phyloP scores from a whole-genome alignment of 2,797 vertebrate genomes.

The Chromis chromis region DNA sequence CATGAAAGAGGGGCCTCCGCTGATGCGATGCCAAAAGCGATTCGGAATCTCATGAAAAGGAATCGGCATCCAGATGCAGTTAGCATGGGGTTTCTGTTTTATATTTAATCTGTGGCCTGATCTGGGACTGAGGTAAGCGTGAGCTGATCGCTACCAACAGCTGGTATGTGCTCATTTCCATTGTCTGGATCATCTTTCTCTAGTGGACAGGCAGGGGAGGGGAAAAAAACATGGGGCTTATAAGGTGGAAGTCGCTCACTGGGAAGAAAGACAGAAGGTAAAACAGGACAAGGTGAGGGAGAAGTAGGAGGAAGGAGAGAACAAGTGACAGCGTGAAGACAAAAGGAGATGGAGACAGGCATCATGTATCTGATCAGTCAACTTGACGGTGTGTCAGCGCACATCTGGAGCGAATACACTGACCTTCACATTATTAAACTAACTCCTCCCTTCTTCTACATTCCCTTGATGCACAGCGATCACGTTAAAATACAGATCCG shows the following conservation, averaged over 20 bases:
- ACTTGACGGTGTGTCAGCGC: slow-evolving; percentile 61
- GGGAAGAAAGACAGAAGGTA: slow-evolving; percentile 11
- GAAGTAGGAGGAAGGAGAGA: slow-evolving; percentile 4
- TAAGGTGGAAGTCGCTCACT: slow-evolving; percentile 11
- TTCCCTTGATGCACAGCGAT: slow-evolving; percentile 34
- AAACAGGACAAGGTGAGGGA: neutral
- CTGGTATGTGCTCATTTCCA: slow-evolving; percentile 78
- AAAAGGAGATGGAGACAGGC: slow-evolving; percentile 21
- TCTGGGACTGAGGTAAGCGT: slow-evolving; percentile 83
- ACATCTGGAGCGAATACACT: slow-evolving; percentile 79
- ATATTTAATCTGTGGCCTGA: slow-evolving; percentile 74
- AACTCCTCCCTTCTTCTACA: slow-evolving; percentile 34
- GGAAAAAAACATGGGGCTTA: slow-evolving; percentile 10
- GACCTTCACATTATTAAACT: slow-evolving; percentile 32
- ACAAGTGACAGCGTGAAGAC: slow-evolving; percentile 29
- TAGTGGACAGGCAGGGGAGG: slow-evolving; percentile 20
- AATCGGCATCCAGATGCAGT: slow-evolving; percentile 73
- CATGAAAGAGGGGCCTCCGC: slow-evolving; percentile 61
- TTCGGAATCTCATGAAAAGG: slow-evolving; percentile 57
- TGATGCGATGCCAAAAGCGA: slow-evolving; percentile 56
- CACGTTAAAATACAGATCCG: slow-evolving; percentile 50
- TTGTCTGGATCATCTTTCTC: slow-evolving; percentile 77
- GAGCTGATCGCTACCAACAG: slow-evolving; percentile 84
- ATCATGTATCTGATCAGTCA: slow-evolving; percentile 68
- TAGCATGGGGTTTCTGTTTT: slow-evolving; percentile 72